Conservation (phyloP, 2,888 invertebrate species). For the Zhuqinia jingwanae region DNA sequence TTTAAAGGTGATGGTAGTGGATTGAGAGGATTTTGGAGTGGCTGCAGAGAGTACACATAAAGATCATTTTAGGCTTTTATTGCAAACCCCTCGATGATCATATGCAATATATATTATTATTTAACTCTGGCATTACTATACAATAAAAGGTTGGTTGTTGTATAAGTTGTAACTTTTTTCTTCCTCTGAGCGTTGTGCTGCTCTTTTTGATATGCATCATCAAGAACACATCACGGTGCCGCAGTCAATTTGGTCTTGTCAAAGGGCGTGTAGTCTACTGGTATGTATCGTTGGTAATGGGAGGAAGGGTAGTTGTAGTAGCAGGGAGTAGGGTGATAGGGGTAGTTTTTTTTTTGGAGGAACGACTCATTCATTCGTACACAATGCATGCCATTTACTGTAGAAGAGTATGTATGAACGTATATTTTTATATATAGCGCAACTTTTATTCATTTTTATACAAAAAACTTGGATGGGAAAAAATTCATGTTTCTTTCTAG, state of each 20-base stretch:
- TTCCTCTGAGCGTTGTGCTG: conserved; percentile 6
- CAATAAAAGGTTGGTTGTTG: background rate
- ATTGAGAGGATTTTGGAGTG: conserved; percentile 31
- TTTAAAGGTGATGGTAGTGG: conserved; percentile 30
- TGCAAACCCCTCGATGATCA: no score
- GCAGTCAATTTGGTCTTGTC: conserved; percentile 64
- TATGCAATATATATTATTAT: no score
- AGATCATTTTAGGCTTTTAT: conserved; percentile 6
- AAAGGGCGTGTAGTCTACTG: conserved; percentile 58
- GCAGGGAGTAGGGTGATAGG: conserved; percentile 28
- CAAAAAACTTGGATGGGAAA: conserved; percentile 34
- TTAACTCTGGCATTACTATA: no score
- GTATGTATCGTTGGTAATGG: conserved; percentile 38
- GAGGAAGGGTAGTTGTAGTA: background rate
- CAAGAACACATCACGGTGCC: conserved; percentile 59
- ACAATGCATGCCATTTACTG: conserved; percentile 10
- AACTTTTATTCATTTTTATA: conserved; percentile 48
- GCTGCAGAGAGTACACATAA: background rate
- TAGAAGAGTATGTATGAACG: background rate
- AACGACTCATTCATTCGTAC: conserved; percentile 14
- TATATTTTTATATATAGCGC: no score
- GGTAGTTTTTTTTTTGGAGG: conserved; percentile 24
- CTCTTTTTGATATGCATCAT: conserved; percentile 66
- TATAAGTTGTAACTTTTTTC: conserved; percentile 17
- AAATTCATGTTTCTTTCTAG: conserved; percentile 39